phyloP scores from a whole-genome alignment of 1,140 invertebrate species.

The Drosophila arawakana region DNA sequence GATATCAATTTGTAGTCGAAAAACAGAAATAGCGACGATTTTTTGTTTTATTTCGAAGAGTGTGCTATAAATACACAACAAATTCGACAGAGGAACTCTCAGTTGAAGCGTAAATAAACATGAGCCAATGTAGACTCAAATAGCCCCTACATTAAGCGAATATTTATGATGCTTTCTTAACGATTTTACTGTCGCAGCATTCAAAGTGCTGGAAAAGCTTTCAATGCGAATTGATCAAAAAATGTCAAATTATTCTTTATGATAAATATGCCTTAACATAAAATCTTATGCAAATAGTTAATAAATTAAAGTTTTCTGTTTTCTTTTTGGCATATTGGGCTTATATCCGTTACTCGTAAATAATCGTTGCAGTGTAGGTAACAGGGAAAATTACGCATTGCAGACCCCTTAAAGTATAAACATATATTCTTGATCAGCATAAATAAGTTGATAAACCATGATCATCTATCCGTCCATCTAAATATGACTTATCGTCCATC shows the following conservation, averaged over 20 bases:
- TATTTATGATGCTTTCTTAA: constrained; percentile 56
- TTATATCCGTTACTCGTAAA: constrained; percentile 22
- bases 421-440: no score
- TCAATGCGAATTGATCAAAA: constrained; percentile 14
- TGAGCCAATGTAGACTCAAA: constrained; percentile 63
- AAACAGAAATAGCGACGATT: constrained; percentile 63
- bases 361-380: neutral
- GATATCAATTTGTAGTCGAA: constrained; percentile 41
- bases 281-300: constrained; percentile 29
- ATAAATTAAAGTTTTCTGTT: constrained; percentile 45
- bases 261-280: constrained; percentile 67
- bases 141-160: constrained; percentile 43
- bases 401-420: no score
- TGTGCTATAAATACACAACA: constrained; percentile 58
- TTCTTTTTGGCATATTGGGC: constrained; percentile 22
- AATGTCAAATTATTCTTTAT: constrained; percentile 51
- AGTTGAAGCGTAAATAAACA: constrained; percentile 30
- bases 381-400: no score
- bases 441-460: no score
- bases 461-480: no score
- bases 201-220: constrained; percentile 57
- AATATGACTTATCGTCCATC: no score
- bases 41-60: constrained; percentile 30
- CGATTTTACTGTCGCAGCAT: constrained; percentile 20
- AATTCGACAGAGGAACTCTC: constrained; percentile 8